These are phyloP conservation scores for Phalangium opilio DNA, from an alignment of 2,888 invertebrate species.

Conservation along the genomic window DNA sequence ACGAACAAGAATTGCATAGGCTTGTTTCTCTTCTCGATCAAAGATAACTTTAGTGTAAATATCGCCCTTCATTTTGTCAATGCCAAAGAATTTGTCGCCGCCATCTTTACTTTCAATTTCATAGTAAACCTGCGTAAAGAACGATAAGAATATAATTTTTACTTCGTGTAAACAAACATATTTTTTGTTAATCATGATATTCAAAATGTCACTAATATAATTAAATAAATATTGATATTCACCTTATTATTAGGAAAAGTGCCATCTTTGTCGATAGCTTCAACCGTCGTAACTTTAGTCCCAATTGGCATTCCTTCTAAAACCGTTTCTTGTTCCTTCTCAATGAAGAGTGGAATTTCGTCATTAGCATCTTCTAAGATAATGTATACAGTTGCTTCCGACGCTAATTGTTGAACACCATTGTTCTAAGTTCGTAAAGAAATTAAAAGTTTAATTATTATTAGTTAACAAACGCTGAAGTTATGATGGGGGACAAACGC, in stretches of 20 bases:
- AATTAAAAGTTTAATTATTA: conserved; percentile 3
- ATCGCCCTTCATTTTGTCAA: conserved; percentile 87
- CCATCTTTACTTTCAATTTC: conserved; percentile 85
- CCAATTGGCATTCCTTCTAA: conserved; percentile 87
- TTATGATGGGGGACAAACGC: too few species aligned
- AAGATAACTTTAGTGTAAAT: conserved; percentile 89
- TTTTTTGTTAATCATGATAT: too few species aligned
- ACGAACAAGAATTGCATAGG: conserved; percentile 92
- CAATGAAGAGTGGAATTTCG: conserved; percentile 88
- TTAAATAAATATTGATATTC: conserved; percentile 22
- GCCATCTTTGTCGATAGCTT: conserved; percentile 90
- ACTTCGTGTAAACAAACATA: too few species aligned
- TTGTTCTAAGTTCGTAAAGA: conserved; percentile 77
- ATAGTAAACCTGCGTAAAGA: conserved; percentile 61
- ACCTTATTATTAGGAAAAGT: conserved; percentile 90
- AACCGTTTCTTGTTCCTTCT: conserved; percentile 86
- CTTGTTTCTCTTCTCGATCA: conserved; percentile 86
- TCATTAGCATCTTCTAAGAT: conserved; percentile 92
- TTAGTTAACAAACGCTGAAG: too few species aligned
- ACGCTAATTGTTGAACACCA: conserved; percentile 84
- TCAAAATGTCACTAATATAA: not conserved
- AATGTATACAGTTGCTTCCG: conserved; percentile 83
- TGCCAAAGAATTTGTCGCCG: conserved; percentile 78
- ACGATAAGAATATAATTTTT: conserved; percentile 3
- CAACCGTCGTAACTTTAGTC: conserved; percentile 87